Conservation (phyloP, 2,888 invertebrate species). For the Pecten maximus region DNA sequence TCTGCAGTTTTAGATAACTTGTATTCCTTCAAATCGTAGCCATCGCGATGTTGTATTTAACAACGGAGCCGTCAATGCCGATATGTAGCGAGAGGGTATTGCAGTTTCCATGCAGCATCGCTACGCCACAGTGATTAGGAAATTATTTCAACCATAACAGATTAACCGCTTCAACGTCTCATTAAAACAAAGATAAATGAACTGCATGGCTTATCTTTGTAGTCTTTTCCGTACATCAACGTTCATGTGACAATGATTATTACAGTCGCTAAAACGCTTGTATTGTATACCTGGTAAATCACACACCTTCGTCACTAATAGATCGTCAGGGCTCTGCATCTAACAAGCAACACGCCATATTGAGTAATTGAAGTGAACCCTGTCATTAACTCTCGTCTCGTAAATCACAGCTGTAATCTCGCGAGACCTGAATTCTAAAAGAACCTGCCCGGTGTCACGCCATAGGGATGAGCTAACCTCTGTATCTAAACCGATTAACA, state of each 20-base stretch:
- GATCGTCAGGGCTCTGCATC: not conserved
- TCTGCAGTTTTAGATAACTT: no score
- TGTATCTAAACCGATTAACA: not conserved
- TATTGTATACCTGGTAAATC: not conserved
- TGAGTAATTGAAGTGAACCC: slow-evolving; percentile 24
- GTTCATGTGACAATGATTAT: not conserved
- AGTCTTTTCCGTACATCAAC: not conserved
- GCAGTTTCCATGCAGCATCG: no score
- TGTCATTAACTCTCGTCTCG: slow-evolving; percentile 18
- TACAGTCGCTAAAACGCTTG: not conserved
- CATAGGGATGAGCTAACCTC: not conserved
- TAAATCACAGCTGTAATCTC: slow-evolving; percentile 24
- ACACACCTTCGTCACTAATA: not conserved
- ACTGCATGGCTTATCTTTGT: no score
- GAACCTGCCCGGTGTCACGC: not conserved
- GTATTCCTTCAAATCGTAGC: no score
- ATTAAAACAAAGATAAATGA: no score
- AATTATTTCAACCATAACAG: no score
- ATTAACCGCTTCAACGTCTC: no score
- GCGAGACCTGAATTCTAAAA: not conserved
- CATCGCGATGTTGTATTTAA: no score
- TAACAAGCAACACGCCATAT: not conserved
- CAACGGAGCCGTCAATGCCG: no score
- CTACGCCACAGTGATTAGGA: no score
- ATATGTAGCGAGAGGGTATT: no score